Evolutionary conservation across 35 echinoderm and acorn worm species (phyloP).

Genomic region (Apostichopus californicus): DNA sequence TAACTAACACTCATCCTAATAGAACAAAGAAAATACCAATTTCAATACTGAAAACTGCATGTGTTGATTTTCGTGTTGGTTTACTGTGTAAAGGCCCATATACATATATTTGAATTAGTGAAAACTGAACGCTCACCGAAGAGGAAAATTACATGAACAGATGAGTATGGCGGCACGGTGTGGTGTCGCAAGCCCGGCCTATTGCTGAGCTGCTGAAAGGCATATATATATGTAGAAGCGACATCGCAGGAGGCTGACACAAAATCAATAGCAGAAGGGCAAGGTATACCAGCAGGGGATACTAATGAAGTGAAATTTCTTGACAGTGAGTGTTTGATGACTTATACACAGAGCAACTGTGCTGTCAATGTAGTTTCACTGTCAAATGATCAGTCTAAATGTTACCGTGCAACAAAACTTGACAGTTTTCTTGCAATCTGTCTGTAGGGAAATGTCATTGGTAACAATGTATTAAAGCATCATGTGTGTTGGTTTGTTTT

Average conservation of each 20-base stretch:
- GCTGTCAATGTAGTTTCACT: neutral
- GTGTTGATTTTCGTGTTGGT: no score
- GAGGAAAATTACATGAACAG: neutral
- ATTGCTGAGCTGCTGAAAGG: neutral
- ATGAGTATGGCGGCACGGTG: neutral
- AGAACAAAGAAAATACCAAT: no score
- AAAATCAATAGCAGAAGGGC: neutral
- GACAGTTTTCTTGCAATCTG: no score
- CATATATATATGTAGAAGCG: neutral
- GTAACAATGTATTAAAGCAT: no score
- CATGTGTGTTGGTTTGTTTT: no score
- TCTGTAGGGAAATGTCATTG: no score
- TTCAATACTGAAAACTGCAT: no score
- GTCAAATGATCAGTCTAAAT: neutral
- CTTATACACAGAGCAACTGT: neutral
- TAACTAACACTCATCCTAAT: no score
- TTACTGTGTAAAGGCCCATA: no score
- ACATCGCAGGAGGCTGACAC: neutral
- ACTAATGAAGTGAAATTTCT: conserved; percentile 5
- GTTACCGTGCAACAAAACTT: no score
- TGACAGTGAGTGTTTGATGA: conserved; percentile 3
- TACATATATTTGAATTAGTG: neutral
- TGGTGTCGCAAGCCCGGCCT: neutral
- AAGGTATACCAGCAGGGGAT: neutral
- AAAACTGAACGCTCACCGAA: neutral